Evolutionary conservation across 2,797 vertebrate genomes (phyloP).

Genomic region (Propithecus deckenii): DNA sequence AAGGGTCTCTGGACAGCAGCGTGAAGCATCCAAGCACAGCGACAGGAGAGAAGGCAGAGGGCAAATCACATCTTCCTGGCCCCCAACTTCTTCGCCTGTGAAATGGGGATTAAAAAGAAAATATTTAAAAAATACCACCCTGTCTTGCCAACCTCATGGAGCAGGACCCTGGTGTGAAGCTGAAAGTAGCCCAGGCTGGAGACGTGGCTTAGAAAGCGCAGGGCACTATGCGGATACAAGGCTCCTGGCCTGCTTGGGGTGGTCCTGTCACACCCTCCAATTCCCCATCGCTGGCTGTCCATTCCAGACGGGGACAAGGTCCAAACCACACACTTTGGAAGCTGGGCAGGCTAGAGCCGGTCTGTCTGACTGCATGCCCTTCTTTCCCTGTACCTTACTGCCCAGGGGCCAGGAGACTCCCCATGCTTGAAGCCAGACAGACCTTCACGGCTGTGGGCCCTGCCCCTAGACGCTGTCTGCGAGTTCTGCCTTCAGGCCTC

Average conservation of each 20-base stretch:
- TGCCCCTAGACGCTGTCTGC: background rate
- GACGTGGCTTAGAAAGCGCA: background rate
- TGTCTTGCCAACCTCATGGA: background rate
- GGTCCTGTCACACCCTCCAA: background rate
- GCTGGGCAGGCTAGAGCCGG: background rate
- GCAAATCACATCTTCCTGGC: background rate
- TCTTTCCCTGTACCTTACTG: background rate
- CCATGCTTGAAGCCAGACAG: background rate
- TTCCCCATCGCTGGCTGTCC: background rate
- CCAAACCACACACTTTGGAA: background rate
- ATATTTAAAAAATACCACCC: background rate
- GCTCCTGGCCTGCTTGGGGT: background rate
- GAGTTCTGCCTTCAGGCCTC: background rate
- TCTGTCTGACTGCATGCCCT: background rate
- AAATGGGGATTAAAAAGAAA: background rate
- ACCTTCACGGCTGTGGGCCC: background rate
- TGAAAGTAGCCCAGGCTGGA: background rate
- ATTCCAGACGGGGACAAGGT: background rate
- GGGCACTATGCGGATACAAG: background rate
- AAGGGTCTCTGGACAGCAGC: background rate
- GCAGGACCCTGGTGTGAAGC: background rate
- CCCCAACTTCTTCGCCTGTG: background rate
- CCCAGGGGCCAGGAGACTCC: background rate
- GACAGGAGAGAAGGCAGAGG: background rate
- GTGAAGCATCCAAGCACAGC: no score